These are phyloP conservation scores for Babyrousa celebensis DNA, from an alignment of 2,797 vertebrate species.

Conservation along the genomic window DNA sequence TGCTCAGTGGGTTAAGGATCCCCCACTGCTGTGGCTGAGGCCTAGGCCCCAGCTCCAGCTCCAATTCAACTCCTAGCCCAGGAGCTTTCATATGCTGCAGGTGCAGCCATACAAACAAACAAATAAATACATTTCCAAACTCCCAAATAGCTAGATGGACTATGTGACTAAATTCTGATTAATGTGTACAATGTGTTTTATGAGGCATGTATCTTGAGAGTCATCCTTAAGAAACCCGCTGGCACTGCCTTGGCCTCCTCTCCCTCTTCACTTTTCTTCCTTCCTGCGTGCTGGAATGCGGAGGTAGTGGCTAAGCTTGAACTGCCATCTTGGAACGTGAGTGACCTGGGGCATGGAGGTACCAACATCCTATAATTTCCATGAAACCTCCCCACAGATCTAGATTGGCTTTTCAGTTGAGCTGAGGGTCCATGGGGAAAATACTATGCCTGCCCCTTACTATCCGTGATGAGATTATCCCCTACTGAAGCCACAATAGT, in stretches of 20 bases:
- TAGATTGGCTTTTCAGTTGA: slow-evolving; percentile 14
- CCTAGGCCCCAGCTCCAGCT: no score
- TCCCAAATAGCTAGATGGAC: neutral
- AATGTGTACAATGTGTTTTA: neutral
- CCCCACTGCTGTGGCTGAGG: no score
- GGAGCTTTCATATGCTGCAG: no score
- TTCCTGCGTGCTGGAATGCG: neutral
- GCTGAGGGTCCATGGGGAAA: neutral
- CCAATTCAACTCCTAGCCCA: no score
- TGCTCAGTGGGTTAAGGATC: no score
- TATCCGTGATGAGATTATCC: neutral
- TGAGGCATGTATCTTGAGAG: neutral
- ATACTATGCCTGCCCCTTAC: neutral
- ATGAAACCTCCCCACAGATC: neutral
- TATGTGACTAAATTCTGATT: neutral
- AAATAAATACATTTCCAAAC: neutral
- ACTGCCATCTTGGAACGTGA: neutral
- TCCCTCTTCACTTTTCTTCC: neutral
- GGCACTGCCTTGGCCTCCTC: neutral
- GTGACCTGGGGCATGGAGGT: neutral
- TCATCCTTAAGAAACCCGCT: neutral
- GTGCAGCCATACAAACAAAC: no score
- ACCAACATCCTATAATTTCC: neutral
- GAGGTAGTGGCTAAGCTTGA: neutral
- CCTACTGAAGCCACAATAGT: slow-evolving; percentile 2